Evolutionary conservation across 1,140 invertebrate species (phyloP).

Genomic region (Bradynema listronoti): DNA sequence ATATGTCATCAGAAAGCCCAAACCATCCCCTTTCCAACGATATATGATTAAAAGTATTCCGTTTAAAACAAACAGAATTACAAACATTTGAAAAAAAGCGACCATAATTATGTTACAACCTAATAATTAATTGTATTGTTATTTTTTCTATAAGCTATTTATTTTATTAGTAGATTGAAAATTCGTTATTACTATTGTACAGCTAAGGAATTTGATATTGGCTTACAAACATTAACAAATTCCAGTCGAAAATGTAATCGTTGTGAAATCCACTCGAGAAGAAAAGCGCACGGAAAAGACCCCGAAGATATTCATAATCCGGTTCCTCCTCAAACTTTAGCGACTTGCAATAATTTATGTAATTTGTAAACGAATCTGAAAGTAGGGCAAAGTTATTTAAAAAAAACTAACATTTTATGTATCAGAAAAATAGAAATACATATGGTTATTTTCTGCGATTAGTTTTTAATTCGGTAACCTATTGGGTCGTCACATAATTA

Average conservation of each 20-base stretch:
- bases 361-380: slow-evolving; percentile 64
- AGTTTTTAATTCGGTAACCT: too few species aligned
- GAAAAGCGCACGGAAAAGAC: slow-evolving; percentile 65
- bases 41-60: too few species aligned
- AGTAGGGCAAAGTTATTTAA: slow-evolving; percentile 13
- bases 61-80: background rate
- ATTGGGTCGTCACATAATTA: too few species aligned
- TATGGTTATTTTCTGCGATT: too few species aligned
- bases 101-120: background rate
- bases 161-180: too few species aligned
- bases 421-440: too few species aligned
- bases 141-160: background rate
- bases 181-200: too few species aligned
- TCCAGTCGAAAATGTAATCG: slow-evolving; percentile 67
- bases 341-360: slow-evolving; percentile 65
- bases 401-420: too few species aligned
- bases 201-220: too few species aligned
- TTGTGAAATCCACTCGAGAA: slow-evolving; percentile 64
- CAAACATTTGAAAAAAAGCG: background rate
- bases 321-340: slow-evolving; percentile 66
- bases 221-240: slow-evolving; percentile 62
- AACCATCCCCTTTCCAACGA: too few species aligned
- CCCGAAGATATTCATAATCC: slow-evolving; percentile 64
- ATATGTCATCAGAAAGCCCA: too few species aligned
- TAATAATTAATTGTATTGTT: background rate